A percentile compares a stretch with the other conserved stretches of the same genome.
These are phyloP conservation scores for Melierax canorus DNA, from an alignment of 2,113 vertebrate genomes.

Conservation along the genomic window DNA sequence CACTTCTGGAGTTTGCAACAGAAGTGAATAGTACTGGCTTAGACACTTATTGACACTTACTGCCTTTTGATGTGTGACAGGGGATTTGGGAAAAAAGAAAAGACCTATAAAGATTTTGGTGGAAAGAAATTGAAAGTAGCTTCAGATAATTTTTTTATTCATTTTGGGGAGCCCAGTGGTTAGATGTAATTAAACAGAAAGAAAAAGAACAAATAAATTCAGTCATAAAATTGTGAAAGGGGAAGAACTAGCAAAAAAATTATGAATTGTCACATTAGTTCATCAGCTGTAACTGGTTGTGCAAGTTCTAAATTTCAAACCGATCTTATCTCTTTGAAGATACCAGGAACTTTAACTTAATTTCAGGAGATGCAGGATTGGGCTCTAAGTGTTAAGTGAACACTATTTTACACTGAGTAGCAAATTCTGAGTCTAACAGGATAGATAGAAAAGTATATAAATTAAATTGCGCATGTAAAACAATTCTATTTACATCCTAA, in stretches of 20 bases:
- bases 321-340: background rate
- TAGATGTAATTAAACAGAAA: background rate
- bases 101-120: background rate
- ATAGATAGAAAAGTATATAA: background rate
- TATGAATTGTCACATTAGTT: background rate
- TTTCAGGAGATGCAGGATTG: background rate
- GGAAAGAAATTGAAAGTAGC: background rate
- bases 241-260: background rate
- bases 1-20: background rate
- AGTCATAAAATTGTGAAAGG: background rate
- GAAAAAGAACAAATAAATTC: background rate
- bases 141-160: background rate
- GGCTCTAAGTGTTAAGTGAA: background rate
- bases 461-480: background rate
- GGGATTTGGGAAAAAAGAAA: background rate
- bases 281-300: background rate
- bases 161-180: background rate
- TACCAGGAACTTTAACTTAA: background rate
- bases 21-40: background rate
- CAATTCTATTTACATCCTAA: background rate
- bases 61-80: background rate
- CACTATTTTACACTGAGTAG: background rate
- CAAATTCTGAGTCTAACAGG: background rate
- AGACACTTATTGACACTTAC: background rate
- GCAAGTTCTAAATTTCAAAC: background rate